phyloP scores from a whole-genome alignment of 2,113 vertebrate species.

The Neolamprologus toae region DNA sequence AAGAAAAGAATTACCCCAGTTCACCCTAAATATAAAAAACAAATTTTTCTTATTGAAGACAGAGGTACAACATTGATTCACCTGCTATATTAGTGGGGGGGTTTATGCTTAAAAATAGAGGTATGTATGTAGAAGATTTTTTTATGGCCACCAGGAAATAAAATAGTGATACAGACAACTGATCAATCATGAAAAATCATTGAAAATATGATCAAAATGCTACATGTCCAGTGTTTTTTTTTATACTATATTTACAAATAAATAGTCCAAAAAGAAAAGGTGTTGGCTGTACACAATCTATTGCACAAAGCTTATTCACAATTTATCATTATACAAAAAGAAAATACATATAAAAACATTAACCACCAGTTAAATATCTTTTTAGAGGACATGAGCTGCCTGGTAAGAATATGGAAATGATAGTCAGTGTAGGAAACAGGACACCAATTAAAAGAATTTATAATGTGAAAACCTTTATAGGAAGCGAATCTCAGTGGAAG shows the following conservation, averaged over 20 bases:
- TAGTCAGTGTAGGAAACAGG: not conserved
- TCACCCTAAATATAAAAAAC: not conserved
- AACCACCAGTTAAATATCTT: not conserved
- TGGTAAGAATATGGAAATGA: not conserved
- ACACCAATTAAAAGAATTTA: not conserved
- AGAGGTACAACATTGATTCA: not conserved
- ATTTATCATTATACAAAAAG: not conserved
- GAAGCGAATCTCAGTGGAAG: not conserved
- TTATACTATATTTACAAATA: slow-evolving; percentile 34
- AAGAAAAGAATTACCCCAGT: not conserved
- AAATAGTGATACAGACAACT: not conserved
- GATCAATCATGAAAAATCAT: not conserved
- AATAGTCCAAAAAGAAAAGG: slow-evolving; percentile 29
- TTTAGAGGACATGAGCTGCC: slow-evolving; percentile 26
- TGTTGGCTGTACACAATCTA: slow-evolving; percentile 42
- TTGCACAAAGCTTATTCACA: slow-evolving; percentile 27
- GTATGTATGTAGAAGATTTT: not conserved
- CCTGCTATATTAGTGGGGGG: not conserved
- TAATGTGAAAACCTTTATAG: not conserved
- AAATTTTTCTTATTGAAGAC: not conserved
- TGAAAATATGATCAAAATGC: not conserved
- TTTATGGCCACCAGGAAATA: not conserved
- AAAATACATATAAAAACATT: not conserved
- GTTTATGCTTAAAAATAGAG: not conserved
- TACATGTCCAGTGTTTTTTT: not conserved